Conservation (phyloP, 2,113 vertebrate species). For the Penelope pileata region DNA sequence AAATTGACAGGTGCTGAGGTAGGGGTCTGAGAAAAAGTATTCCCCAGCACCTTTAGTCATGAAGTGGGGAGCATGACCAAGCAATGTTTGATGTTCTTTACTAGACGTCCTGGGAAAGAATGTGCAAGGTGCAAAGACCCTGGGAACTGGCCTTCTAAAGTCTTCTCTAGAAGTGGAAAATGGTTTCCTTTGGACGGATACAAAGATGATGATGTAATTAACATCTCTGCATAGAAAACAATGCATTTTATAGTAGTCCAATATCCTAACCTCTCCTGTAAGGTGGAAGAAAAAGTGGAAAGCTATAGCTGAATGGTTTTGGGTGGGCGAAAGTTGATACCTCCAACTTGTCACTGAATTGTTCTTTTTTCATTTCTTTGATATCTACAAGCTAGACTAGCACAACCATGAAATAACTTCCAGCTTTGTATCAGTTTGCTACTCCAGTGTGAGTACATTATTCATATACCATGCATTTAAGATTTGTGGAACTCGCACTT, state of each 20-base stretch:
- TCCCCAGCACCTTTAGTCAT: background rate
- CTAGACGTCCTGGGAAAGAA: background rate
- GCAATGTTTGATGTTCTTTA: background rate
- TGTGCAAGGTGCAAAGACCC: background rate
- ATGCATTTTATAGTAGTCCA: background rate
- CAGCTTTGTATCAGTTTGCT: background rate
- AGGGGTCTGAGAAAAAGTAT: background rate
- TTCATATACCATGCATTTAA: background rate
- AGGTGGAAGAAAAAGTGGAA: background rate
- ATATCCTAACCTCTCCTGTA: background rate
- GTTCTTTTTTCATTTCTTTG: background rate
- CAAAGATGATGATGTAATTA: background rate
- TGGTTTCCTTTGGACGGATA: background rate
- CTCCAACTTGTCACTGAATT: background rate
- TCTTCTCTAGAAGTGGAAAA: background rate
- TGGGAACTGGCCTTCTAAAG: background rate
- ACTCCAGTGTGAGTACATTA: rapidly evolving
- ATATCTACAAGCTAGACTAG: background rate
- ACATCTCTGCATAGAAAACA: background rate
- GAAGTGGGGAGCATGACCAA: background rate
- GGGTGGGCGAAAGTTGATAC: background rate
- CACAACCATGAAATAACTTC: background rate
- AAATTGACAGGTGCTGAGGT: background rate
- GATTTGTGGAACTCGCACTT: rapidly evolving
- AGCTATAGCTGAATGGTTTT: background rate